phyloP scores from a whole-genome alignment of 2,113 vertebrate genomes.

The Trogon surrucura region DNA sequence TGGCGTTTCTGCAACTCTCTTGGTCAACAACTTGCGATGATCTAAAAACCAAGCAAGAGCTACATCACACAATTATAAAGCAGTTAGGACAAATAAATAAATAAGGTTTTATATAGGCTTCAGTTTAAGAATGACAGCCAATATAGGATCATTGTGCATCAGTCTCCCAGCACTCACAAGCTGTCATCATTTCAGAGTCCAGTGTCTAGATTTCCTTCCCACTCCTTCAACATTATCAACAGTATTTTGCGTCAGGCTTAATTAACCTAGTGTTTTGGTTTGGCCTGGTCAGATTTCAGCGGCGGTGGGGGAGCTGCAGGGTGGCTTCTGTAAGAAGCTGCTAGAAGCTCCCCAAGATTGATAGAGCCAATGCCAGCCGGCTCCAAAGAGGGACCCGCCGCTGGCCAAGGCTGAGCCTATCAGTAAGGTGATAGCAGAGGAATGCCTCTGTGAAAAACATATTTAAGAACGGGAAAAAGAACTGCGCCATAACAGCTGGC shows the following conservation, averaged over 20 bases:
- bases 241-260: neutral
- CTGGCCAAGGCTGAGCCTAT: too few relatives aligned
- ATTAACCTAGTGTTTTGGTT: too few relatives aligned
- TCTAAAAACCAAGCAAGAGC: constrained; percentile 70
- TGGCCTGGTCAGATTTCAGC: too few relatives aligned
- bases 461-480: too few relatives aligned
- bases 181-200: neutral
- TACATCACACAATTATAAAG: neutral
- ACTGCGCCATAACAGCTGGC: too few relatives aligned
- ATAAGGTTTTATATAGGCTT: neutral
- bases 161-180: neutral
- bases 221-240: neutral
- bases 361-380: too few relatives aligned
- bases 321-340: too few relatives aligned
- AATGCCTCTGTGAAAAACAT: too few relatives aligned
- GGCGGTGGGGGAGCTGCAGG: too few relatives aligned
- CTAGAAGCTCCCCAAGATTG: too few relatives aligned
- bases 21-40: constrained; percentile 83
- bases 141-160: neutral
- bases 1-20: constrained; percentile 90
- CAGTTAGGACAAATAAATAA: neutral
- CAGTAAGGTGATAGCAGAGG: too few relatives aligned
- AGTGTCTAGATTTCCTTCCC: neutral
- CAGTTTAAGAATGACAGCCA: neutral
- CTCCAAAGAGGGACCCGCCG: too few relatives aligned